Evolutionary conservation across 2,113 vertebrate species (phyloP), one percentile per base, ranked within the genome.

Genomic region (Rafetus swinhoei): DNA sequence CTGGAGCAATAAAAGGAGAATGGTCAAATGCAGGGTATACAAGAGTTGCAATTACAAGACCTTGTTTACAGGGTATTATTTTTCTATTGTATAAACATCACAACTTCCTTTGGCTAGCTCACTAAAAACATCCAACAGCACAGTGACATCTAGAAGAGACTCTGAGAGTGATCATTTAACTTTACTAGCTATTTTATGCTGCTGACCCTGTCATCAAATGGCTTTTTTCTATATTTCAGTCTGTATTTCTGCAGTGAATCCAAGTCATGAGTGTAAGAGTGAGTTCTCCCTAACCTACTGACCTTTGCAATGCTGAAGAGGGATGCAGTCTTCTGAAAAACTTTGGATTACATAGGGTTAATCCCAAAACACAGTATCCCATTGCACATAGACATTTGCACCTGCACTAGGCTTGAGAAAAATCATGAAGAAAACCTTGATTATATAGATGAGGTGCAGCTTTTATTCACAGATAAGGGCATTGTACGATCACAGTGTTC

Each of bases 291-390:
- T 24, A 14, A 91, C 90, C 77, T 95, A 0, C 27, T 89, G 59
- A 39, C 56, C 86, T 96, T 96, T 94, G 84, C 29, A 81, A 27
- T 22, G 69, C 90, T 45, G 55, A 56, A 93, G 91, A 15, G 24
- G 89, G 55, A 39, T 29, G 7, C 1, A 0, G 56, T 92, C 50
- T 82, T 69, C 45, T 93, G 89, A 45, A 54, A 21, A 81, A 50
- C 65, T 82, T 72, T 79, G 57, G 29, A n/a, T 79, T 81, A 56
- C 87, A 77, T 69, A 90, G 27, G 6, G 90, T 94, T 93, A 57
- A 76, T 80, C 90, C 55, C 32, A 25, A 39, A 62, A 69, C 87
- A 86, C 10, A 1, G 24, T 27, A 4, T 7, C 57, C 86, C 25
- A 79, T 65, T 69, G 24, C 12, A 0, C 0, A 0, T 81, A 69